phyloP scores from a whole-genome alignment of 2,888 invertebrate species.

The Andrena hattorfiana region DNA sequence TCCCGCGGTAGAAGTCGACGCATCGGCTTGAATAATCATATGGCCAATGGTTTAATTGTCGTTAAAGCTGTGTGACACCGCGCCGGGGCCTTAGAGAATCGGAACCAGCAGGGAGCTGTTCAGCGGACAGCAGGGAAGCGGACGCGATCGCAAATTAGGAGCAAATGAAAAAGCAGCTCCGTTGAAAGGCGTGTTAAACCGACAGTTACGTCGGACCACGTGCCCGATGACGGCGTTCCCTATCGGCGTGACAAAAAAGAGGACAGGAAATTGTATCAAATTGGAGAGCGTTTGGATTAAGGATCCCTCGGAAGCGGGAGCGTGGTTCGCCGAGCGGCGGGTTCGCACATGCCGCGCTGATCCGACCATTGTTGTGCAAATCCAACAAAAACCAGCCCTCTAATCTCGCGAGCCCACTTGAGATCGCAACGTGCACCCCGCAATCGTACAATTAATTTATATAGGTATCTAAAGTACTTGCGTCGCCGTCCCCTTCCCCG shows the following conservation, averaged over 20 bases:
- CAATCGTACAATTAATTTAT: conserved; percentile 83
- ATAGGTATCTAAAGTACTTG: conserved; percentile 80
- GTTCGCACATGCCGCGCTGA: conserved; percentile 82
- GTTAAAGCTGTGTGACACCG: not conserved
- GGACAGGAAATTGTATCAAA: conserved; percentile 81
- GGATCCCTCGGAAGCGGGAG: conserved; percentile 76
- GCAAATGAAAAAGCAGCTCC: conserved; percentile 65
- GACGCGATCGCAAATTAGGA: conserved; percentile 51
- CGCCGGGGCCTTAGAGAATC: not conserved
- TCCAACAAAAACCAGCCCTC: conserved; percentile 84
- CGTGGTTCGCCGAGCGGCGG: conserved; percentile 73
- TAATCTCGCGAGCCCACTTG: conserved; percentile 83
- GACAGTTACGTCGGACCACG: conserved; percentile 63
- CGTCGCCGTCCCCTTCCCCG: conserved; percentile 20
- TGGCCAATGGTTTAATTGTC: conserved; percentile 11
- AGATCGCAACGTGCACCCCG: conserved; percentile 78
- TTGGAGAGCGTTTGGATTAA: conserved; percentile 82
- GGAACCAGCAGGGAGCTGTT: conserved; percentile 9
- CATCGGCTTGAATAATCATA: not conserved
- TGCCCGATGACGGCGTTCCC: conserved; percentile 63
- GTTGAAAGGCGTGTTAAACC: conserved; percentile 62
- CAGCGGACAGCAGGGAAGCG: conserved; percentile 30
- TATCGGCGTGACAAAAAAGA: conserved; percentile 67
- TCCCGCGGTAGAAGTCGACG: not conserved
- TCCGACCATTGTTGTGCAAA: conserved; percentile 84